phyloP scores from a whole-genome alignment of 2,797 vertebrate genomes.

The Channallabes apus region DNA sequence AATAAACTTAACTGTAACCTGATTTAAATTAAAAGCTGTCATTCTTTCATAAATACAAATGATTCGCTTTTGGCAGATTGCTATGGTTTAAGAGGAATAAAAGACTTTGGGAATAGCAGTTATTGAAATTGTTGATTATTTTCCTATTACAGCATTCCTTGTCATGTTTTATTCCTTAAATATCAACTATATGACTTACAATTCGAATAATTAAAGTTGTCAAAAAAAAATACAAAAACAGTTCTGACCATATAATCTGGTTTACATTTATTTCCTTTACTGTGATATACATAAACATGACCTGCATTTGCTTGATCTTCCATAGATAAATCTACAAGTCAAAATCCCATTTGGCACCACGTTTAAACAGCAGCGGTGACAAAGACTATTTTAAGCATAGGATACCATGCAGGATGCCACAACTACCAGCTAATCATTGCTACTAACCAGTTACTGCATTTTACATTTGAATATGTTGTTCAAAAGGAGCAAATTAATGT shows the following conservation, averaged over 20 bases:
- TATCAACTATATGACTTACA: background rate
- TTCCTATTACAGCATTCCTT: background rate
- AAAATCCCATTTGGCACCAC: constrained; percentile 48
- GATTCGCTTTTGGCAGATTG: background rate
- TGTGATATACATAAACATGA: constrained; percentile 43
- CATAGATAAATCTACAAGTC: constrained; percentile 3
- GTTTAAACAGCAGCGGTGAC: constrained; percentile 8
- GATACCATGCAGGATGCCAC: constrained; percentile 27
- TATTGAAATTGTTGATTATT: background rate
- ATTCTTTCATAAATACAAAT: background rate
- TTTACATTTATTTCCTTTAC: constrained; percentile 51
- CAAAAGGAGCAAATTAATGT: background rate
- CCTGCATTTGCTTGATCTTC: constrained; percentile 16
- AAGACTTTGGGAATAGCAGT: background rate
- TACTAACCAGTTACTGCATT: constrained; percentile 19
- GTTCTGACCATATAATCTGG: constrained; percentile 36
- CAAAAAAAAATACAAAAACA: constrained; percentile 59
- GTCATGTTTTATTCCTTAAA: background rate
- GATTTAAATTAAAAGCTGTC: background rate
- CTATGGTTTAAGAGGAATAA: constrained; percentile 23
- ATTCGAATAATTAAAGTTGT: background rate
- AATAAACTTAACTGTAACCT: background rate
- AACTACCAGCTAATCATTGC: constrained; percentile 2
- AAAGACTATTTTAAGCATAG: background rate
- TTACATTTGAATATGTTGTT: constrained; percentile 32